A percentile compares a stretch with the other conserved stretches of the same genome.
Conservation (phyloP, 1,140 invertebrate genomes). For the Lysiphlebus fabarum region DNA sequence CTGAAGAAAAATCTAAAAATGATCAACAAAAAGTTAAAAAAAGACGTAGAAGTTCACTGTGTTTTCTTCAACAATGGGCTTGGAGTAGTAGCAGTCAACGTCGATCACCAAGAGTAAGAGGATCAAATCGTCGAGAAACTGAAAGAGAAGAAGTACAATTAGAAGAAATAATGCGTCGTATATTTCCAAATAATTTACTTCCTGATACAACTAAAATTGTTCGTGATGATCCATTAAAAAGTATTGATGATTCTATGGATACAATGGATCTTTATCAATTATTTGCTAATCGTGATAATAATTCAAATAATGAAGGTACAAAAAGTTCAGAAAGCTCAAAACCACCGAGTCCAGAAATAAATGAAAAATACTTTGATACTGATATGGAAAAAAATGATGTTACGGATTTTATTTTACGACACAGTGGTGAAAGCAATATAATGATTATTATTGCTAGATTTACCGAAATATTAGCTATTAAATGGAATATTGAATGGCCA, state of each 20-base stretch:
- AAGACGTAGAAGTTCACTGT: slow-evolving; percentile 65
- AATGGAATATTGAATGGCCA: slow-evolving; percentile 66
- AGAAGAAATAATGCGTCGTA: slow-evolving; percentile 61
- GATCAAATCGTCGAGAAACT: slow-evolving; percentile 55
- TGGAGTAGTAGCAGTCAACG: slow-evolving; percentile 66
- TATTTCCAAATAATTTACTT: slow-evolving; percentile 60
- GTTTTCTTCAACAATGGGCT: slow-evolving; percentile 67
- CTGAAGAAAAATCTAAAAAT: no score
- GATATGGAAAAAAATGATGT: slow-evolving; percentile 65
- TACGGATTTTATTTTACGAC: slow-evolving; percentile 60
- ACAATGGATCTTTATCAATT: slow-evolving; percentile 64
- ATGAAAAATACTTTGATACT: slow-evolving; percentile 62
- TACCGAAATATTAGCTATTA: slow-evolving; percentile 57
- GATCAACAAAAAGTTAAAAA: slow-evolving; percentile 57
- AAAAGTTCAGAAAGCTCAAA: slow-evolving; percentile 48
- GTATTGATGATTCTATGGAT: slow-evolving; percentile 60
- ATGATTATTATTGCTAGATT: slow-evolving; percentile 63
- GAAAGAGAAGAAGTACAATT: slow-evolving; percentile 66
- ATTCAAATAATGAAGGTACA: slow-evolving; percentile 35
- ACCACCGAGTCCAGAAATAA: slow-evolving; percentile 38
- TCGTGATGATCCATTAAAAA: slow-evolving; percentile 50
- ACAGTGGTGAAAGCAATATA: slow-evolving; percentile 57
- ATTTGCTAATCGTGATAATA: slow-evolving; percentile 59
- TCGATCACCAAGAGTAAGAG: slow-evolving; percentile 64
- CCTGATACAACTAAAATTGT: slow-evolving; percentile 42